Conservation (phyloP, 2,888 invertebrate species). For the Drosophila phalerata region DNA sequence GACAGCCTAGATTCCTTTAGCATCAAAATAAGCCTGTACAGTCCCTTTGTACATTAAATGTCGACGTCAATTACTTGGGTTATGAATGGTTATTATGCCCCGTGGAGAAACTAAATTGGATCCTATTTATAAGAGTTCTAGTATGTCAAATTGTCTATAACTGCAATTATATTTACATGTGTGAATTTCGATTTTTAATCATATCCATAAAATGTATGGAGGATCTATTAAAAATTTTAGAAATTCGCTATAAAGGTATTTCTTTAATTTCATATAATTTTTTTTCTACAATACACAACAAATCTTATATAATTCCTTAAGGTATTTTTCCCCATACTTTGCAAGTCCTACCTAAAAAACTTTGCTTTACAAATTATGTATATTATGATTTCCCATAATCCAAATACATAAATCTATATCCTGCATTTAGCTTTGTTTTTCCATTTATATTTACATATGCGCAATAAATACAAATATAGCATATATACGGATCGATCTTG, state of each 20-base stretch:
- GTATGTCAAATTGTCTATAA: not conserved
- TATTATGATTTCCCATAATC: not conserved
- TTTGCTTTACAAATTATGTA: no score
- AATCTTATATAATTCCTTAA: not conserved
- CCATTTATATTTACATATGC: slow-evolving; percentile 31
- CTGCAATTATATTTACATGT: no score
- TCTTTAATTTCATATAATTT: no score
- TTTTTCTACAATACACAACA: no score
- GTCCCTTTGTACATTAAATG: no score
- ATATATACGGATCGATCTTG: slow-evolving; percentile 14
- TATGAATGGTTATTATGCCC: not conserved
- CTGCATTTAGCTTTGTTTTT: slow-evolving; percentile 19
- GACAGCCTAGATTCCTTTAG: not conserved
- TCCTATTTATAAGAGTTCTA: not conserved
- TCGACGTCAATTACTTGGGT: not conserved
- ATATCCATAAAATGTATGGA: no score
- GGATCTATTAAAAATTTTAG: no score
- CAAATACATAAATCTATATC: slow-evolving; percentile 17
- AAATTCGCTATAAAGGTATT: no score
- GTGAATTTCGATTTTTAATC: no score
- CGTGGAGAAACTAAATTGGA: not conserved
- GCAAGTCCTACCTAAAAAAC: no score
- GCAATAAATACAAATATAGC: slow-evolving; percentile 31
- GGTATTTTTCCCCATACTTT: no score
- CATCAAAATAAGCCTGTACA: not conserved